A percentile compares a stretch with the other conserved stretches of the same genome.
Conservation (phyloP, 2,888 invertebrate genomes). For the Eupithecia subfuscata region DNA sequence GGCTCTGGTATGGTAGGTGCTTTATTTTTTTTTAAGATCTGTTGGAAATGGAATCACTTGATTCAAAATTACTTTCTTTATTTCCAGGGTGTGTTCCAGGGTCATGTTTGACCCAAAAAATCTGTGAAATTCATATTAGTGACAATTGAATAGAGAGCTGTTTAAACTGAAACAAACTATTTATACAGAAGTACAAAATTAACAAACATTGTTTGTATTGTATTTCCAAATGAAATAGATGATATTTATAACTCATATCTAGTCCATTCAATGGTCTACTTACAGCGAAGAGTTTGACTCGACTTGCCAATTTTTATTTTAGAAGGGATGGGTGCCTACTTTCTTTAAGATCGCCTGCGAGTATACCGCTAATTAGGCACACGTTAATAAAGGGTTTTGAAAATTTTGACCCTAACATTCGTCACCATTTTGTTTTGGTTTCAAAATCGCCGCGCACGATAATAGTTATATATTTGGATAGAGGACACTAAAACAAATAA, state of each 20-base stretch:
- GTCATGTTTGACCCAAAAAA: background rate
- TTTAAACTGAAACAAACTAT: background rate
- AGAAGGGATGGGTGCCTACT: background rate
- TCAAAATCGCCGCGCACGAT: no score
- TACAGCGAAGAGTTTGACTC: background rate
- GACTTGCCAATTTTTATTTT: constrained; percentile 20
- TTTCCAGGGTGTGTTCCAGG: constrained; percentile 14
- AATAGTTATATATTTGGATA: no score
- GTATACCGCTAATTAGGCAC: background rate
- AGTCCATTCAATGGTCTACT: background rate
- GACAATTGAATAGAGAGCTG: background rate
- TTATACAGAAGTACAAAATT: background rate
- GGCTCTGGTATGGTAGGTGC: background rate
- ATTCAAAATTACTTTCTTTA: background rate
- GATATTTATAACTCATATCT: constrained; percentile 5
- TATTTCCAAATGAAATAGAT: background rate
- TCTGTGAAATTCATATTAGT: constrained; percentile 12
- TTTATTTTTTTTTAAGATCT: background rate
- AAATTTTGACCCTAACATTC: no score
- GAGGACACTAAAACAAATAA: no score
- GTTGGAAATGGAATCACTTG: background rate
- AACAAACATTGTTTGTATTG: background rate
- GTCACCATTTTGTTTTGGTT: no score
- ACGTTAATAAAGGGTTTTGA: background rate
- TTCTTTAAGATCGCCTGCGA: background rate